phyloP scores from a whole-genome alignment of 2,113 vertebrate species.

The Erinaceus europaeus region DNA sequence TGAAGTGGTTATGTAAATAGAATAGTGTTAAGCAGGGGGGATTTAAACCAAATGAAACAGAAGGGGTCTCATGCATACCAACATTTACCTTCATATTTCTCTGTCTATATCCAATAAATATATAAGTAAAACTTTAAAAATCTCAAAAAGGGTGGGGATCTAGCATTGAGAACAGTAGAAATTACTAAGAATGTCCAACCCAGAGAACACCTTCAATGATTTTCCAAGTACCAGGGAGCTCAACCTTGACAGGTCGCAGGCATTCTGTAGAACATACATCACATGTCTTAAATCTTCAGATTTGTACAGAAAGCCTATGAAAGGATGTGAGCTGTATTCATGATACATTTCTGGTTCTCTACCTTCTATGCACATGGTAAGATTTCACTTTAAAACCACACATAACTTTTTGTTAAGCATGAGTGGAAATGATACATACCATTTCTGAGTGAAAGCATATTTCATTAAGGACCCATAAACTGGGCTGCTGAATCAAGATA shows the following conservation, averaged over 20 bases:
- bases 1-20: no score
- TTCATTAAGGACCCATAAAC: not conserved
- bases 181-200: not conserved
- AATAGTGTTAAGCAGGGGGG: no score
- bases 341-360: not conserved
- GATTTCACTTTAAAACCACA: not conserved
- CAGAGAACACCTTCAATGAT: not conserved
- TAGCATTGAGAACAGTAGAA: not conserved
- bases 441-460: not conserved
- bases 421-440: not conserved
- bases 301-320: not conserved
- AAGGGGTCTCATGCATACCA: no score
- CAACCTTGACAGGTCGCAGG: not conserved
- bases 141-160: no score
- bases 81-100: no score
- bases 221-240: not conserved
- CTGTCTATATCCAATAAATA: no score
- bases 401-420: not conserved
- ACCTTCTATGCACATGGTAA: not conserved
- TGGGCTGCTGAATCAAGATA: not conserved
- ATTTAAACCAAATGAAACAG: no score
- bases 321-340: not conserved
- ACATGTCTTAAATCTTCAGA: not conserved
- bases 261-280: not conserved
- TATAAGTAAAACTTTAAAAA: no score